phyloP scores from a whole-genome alignment of 2,888 invertebrate species.

The Meloe dianella region DNA sequence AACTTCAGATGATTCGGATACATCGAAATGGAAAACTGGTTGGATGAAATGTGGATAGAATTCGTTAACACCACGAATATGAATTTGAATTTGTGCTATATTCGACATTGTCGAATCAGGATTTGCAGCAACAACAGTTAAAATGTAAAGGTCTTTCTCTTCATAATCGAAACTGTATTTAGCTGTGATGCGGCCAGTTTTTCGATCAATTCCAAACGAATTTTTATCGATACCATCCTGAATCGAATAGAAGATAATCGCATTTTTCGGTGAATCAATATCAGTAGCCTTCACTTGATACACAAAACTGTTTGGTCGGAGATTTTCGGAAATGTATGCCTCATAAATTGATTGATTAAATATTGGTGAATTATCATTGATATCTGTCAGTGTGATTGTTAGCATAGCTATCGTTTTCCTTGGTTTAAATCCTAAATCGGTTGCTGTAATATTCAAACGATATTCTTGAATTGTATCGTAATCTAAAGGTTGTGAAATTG shows the following conservation, averaged over 20 bases:
- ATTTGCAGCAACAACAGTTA: conserved; percentile 84
- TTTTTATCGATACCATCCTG: conserved; percentile 76
- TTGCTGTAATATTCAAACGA: conserved; percentile 84
- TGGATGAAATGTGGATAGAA: conserved; percentile 87
- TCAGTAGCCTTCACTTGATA: conserved; percentile 80
- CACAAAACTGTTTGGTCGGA: conserved; percentile 75
- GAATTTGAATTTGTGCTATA: conserved; percentile 73
- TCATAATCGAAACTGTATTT: conserved; percentile 86
- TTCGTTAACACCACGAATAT: conserved; percentile 86
- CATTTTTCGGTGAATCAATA: conserved; percentile 86
- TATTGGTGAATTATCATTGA: conserved; percentile 90
- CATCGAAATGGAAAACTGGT: conserved; percentile 89
- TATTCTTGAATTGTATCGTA: conserved; percentile 87
- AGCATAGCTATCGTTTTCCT: conserved; percentile 79
- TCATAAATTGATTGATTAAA: conserved; percentile 81
- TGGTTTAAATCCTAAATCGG: conserved; percentile 83
- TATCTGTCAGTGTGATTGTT: conserved; percentile 86
- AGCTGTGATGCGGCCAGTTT: conserved; percentile 78
- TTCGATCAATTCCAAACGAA: conserved; percentile 77
- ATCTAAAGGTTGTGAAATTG: conserved; percentile 80
- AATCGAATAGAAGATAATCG: conserved; percentile 83
- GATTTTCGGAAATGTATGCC: conserved; percentile 84
- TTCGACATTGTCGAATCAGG: conserved; percentile 84
- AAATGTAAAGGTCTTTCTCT: conserved; percentile 73
- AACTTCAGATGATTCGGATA: conserved; percentile 88